phyloP scores from a whole-genome alignment of 23 tunicate genomes.

The Trididemnum clinides region DNA sequence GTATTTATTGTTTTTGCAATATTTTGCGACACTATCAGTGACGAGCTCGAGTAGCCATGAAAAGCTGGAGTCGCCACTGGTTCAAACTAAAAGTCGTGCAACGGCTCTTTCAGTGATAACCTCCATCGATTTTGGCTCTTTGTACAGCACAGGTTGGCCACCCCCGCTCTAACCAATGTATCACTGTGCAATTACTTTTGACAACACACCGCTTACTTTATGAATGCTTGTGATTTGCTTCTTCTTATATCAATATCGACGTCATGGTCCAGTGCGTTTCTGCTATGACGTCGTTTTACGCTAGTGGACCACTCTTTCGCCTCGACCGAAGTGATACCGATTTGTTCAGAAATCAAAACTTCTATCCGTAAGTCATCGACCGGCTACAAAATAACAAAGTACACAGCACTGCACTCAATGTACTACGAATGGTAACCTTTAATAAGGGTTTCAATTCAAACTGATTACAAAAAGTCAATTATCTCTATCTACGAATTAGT shows the following conservation, averaged over 20 bases:
- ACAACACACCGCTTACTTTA: conserved; percentile 33
- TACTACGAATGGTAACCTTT: too few relatives aligned
- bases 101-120: not conserved
- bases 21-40: too few relatives aligned
- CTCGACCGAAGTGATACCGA: conserved; percentile 31
- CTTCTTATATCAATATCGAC: conserved; percentile 27
- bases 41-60: too few relatives aligned
- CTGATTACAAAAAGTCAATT: too few relatives aligned
- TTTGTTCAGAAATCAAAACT: conserved; percentile 30
- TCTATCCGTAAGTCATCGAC: conserved; percentile 51
- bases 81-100: too few relatives aligned
- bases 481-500: too few relatives aligned
- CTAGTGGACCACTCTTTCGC: not conserved
- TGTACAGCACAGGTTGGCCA: not conserved
- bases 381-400: too few relatives aligned
- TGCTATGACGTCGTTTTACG: not conserved
- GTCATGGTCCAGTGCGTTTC: not conserved
- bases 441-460: too few relatives aligned
- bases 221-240: conserved; percentile 51
- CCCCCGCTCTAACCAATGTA: not conserved
- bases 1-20: too few relatives aligned
- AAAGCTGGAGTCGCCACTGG: too few relatives aligned
- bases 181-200: too few relatives aligned
- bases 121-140: not conserved
- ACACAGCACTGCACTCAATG: too few relatives aligned